Conservation (phyloP, 1,140 invertebrate species). For the Choristoneura fumiferana region DNA sequence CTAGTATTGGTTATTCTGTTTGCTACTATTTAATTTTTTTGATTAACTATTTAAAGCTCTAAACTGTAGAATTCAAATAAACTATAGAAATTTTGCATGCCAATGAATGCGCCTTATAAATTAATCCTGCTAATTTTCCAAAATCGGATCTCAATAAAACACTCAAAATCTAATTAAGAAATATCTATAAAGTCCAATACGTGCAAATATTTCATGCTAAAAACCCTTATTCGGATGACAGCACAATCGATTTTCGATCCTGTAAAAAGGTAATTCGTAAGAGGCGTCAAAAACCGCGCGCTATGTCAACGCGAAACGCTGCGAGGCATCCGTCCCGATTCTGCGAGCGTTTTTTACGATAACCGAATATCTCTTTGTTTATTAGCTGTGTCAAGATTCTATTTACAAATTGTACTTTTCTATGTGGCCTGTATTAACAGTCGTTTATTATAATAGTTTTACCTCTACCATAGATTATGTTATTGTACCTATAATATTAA, state of each 20-base stretch:
- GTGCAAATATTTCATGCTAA: conserved; percentile 14
- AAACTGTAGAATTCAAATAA: too few species aligned
- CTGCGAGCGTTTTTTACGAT: conserved; percentile 40
- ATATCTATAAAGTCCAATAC: conserved; percentile 11
- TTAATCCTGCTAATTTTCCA: too few species aligned
- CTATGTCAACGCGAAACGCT: conserved; percentile 34
- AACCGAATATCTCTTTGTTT: conserved; percentile 26
- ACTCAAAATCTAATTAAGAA: conserved; percentile 14
- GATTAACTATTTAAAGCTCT: too few species aligned
- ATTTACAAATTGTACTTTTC: conserved; percentile 3
- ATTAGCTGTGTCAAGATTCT: not conserved
- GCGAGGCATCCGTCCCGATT: conserved; percentile 19
- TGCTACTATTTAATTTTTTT: too few species aligned
- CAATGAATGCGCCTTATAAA: too few species aligned
- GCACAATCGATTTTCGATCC: conserved; percentile 12
- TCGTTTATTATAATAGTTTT: too few species aligned
- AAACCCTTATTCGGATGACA: conserved; percentile 16
- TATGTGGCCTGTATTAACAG: not conserved
- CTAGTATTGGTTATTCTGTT: too few species aligned
- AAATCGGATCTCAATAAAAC: not conserved
- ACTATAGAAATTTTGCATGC: too few species aligned
- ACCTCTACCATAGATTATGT: too few species aligned
- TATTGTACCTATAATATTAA: too few species aligned
- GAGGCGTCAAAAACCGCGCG: conserved; percentile 34
- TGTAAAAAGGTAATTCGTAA: conserved; percentile 21